Percentiles rank a stretch among this genome's conserved stretches.
Conservation (phyloP, 2,113 vertebrate species). For the Narcine bancroftii region DNA sequence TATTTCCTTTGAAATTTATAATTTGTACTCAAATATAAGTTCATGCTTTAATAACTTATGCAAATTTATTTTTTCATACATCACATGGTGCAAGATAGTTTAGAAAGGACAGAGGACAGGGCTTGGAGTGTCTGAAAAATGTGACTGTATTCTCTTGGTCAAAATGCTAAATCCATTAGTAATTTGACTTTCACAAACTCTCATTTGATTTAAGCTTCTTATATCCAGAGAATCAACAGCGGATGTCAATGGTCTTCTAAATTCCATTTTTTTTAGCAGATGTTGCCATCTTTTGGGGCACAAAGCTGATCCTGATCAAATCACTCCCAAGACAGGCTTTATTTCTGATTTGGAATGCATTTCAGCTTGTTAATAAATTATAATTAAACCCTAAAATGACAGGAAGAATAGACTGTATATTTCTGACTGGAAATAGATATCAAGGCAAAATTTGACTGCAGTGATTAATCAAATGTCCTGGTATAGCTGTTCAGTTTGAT, state of each 20-base stretch:
- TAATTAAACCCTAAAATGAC: conserved; percentile 15
- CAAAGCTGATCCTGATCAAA: not conserved
- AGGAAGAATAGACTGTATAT: conserved; percentile 26
- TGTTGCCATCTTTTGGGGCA: conserved; percentile 5
- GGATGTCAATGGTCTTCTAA: not conserved
- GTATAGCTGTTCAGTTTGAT: conserved; percentile 19
- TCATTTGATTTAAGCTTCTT: not conserved
- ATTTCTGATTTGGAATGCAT: conserved; percentile 50
- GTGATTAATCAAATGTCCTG: conserved; percentile 30
- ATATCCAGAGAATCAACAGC: not conserved
- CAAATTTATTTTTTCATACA: not conserved
- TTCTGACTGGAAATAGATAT: conserved; percentile 32
- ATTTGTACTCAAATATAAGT: not conserved
- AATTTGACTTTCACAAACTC: not conserved
- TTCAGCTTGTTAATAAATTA: conserved; percentile 50
- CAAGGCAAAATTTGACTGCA: conserved; percentile 28
- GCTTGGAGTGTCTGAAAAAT: not conserved
- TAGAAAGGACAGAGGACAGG: not conserved
- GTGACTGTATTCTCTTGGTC: not conserved
- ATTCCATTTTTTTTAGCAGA: not conserved
- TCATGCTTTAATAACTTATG: not conserved
- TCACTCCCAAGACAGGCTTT: conserved; percentile 40
- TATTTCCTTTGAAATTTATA: not conserved
- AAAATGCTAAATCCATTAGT: not conserved
- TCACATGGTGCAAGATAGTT: not conserved